Base-by-base conservation (phyloP, 2,797 vertebrate genomes). In the Ctenopoma kingsleyae region DNA sequence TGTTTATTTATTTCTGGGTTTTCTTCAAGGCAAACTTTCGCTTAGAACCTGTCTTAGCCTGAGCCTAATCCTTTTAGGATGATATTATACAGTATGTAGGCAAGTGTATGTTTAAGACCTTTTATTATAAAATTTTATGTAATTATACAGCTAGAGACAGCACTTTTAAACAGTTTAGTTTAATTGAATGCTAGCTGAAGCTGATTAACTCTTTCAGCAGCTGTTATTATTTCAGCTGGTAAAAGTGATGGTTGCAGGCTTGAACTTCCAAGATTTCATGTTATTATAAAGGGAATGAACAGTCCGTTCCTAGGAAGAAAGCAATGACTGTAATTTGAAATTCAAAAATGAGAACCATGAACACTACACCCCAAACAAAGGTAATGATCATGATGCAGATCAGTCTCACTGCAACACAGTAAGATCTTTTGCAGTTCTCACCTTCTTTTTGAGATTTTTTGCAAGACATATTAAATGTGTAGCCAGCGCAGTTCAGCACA, bases 401-500 rank as follows among this genome's bases (percentile, higher is more conserved):
- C 35, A 8, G 12, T 40, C 20, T 61, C 36, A 25, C 30, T 27
- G 4, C 32, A 46, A 27, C 57, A 22, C 13, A 22, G n/a, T 51
- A 2, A 35, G 17, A 38, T 53, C 2, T 19, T 25, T 35, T 40
- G 16, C 36, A 35, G 48, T 53, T 58, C 30, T 23, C 17, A 12
- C 52, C 48, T 20, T 27, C 52, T 44, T 20, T 27, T 7, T 47
- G 23, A 47, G 52, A 60, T 4, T 59, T 69, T 58, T 13, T 55
- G 52, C 6, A 27, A 52, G 19, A 40, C 17, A 5, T 25, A 1
- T 46, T 17, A 44, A 51, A 25, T 49, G 63, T 47, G 58, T 46
- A n/a, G 40, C 73, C 70, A 25, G 63, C 48, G 32, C 60, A 46
- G 52, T 57, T 62, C 59, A 19, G 58, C 61, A 13, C 62, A 25